A percentile compares a stretch with the other conserved stretches of the same genome.
phyloP scores from a whole-genome alignment of 2,113 vertebrate species.

The Thryonomys swinderianus region DNA sequence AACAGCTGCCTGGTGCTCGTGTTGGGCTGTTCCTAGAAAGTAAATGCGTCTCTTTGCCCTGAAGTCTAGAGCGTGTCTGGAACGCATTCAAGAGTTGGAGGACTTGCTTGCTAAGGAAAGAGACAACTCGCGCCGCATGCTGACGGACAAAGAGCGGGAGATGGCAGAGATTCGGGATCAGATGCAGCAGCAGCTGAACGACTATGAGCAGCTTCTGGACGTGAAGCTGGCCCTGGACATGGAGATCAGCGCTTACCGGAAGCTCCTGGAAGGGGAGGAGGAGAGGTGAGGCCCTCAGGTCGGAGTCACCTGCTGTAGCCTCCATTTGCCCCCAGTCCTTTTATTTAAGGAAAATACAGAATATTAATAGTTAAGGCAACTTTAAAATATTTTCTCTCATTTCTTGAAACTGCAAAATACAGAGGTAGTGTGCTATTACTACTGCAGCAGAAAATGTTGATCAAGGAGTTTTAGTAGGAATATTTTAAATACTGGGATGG shows the following conservation, averaged over 20 bases:
- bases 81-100: slow-evolving; percentile 91
- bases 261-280: slow-evolving; percentile 95
- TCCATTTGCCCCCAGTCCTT: not conserved
- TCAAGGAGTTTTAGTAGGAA: not conserved
- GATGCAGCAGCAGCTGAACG: slow-evolving; percentile 92
- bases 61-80: slow-evolving; percentile 91
- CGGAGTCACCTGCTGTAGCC: rapidly evolving
- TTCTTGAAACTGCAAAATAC: not conserved
- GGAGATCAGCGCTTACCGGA: slow-evolving; percentile 95
- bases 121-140: slow-evolving; percentile 85
- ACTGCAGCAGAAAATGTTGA: not conserved
- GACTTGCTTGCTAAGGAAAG: slow-evolving; percentile 88
- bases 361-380: not conserved
- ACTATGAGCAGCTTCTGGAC: slow-evolving; percentile 94
- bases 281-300: slow-evolving; percentile 89
- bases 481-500: not conserved
- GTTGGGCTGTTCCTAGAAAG: slow-evolving; percentile 3
- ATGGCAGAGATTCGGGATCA: slow-evolving; percentile 87
- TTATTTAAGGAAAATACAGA: not conserved
- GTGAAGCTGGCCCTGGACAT: slow-evolving; percentile 95
- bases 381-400: slow-evolving; percentile 37
- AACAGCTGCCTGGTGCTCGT: slow-evolving; percentile 20
- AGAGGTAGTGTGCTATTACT: not conserved
- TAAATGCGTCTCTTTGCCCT: slow-evolving; percentile 57
- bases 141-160: slow-evolving; percentile 91